Base-by-base conservation (phyloP, 2,113 vertebrate species). In the Sinosuthora webbiana region DNA sequence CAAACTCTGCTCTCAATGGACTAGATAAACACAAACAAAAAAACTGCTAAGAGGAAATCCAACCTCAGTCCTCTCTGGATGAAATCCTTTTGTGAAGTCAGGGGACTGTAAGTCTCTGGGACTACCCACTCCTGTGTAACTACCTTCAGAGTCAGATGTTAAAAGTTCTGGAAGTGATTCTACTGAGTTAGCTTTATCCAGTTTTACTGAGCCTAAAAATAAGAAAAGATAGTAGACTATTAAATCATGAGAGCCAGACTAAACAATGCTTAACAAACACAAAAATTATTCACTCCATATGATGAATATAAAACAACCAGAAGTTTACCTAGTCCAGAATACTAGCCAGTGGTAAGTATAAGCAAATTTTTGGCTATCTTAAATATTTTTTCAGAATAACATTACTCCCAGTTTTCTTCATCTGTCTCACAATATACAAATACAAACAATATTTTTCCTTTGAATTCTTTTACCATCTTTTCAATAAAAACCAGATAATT, bases 131-230 rank as follows among this genome's bases (percentile, higher is more conserved):
- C 98, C 99, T 79, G 97, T 98, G 2, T 97, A 99, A 98, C 99
- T 99, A 89, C 99, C 98, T 98, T 99, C 99, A 7, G 99, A 99
- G 95, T 99, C 99, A 30, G 99, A 99, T 2, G 98, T 99, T 95
- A 99, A 92, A 59, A 99, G 97, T 84, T 99, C 99, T 95, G 98
- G 98, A 95, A 99, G 98, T 35, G 99, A 99, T 90, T 99, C 99
- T 47, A 98, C 95, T 14, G 99, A 99, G 96, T 98, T 99, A 42
- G 98, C 97, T 93, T 99, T 99, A 90, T 93, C 97, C 67, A 98
- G 97, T 97, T 98, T 99, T 65, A 98, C 64, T 76, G 99, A 97
- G 62, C 98, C 98, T 96, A 96, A 88, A 91, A 92, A 90, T 63
- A 74, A 95, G 35, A 87, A 57, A 18, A 35, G 30, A 84, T 15